A percentile compares a stretch with the other conserved stretches of the same genome.
These are phyloP conservation scores for Eurystomus glaucurus DNA, from an alignment of 2,797 vertebrate genomes.

Conservation along the genomic window DNA sequence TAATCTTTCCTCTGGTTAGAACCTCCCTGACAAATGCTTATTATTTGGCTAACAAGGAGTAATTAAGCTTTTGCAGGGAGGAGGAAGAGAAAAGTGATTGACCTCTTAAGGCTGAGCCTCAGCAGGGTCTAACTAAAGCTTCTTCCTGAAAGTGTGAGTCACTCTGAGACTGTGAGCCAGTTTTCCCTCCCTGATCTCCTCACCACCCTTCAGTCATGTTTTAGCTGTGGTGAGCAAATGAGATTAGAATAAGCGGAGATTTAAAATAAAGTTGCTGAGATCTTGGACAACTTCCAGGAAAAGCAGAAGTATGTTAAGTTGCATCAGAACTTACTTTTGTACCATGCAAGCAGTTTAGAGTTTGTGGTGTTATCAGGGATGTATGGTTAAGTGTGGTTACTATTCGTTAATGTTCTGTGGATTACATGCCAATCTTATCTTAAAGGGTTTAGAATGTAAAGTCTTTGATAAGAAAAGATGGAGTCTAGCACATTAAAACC, in stretches of 20 bases:
- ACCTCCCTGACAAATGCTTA: slow-evolving; percentile 5
- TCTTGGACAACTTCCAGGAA: slow-evolving; percentile 25
- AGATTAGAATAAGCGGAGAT: neutral
- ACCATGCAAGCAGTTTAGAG: neutral
- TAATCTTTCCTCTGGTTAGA: slow-evolving; percentile 30
- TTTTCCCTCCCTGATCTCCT: slow-evolving; percentile 13
- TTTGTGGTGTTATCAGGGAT: neutral
- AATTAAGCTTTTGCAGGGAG: slow-evolving; percentile 45
- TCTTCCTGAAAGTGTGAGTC: slow-evolving; percentile 60
- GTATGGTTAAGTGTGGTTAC: neutral
- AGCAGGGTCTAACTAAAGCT: slow-evolving; percentile 46
- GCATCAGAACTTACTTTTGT: slow-evolving; percentile 7
- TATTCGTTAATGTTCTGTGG: neutral
- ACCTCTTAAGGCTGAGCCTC: slow-evolving; percentile 17
- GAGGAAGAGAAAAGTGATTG: slow-evolving; percentile 20
- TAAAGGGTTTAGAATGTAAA: neutral
- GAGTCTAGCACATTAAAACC: neutral
- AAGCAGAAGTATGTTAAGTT: slow-evolving; percentile 22
- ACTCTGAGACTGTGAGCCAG: neutral
- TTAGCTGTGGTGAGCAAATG: neutral
- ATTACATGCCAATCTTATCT: neutral
- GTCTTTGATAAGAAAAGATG: neutral
- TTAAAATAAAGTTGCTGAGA: slow-evolving; percentile 12
- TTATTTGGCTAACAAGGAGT: slow-evolving; percentile 53
- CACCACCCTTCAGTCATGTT: neutral